Conservation (phyloP, 2,888 invertebrate genomes). For the Xestobium rufovillosum region DNA sequence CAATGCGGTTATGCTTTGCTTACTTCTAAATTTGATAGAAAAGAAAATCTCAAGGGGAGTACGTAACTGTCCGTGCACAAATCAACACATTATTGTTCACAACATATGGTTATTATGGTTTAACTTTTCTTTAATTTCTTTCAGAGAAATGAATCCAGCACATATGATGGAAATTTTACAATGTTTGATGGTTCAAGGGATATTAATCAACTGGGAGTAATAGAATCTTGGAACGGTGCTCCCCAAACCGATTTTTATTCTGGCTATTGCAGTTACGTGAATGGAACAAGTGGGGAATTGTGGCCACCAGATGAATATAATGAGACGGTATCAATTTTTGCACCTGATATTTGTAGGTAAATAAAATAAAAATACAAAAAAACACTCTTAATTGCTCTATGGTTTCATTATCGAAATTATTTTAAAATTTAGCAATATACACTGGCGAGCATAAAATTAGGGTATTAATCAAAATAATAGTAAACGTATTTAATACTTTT, state of each 20-base stretch:
- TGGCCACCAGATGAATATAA: conserved; percentile 63
- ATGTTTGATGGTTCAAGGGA: conserved; percentile 66
- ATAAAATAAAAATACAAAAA: conserved; percentile 7
- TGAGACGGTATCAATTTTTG: conserved; percentile 57
- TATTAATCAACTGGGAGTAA: conserved; percentile 57
- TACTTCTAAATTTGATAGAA: too few species aligned
- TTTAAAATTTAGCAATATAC: too few species aligned
- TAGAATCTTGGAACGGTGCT: conserved; percentile 64
- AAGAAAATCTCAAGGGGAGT: too few species aligned
- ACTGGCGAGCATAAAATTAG: not conserved
- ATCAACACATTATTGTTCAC: too few species aligned
- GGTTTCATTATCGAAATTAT: too few species aligned
- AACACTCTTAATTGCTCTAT: too few species aligned
- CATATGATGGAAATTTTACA: conserved; percentile 69
- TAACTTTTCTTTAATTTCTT: too few species aligned
- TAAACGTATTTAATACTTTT: too few species aligned
- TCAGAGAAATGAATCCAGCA: conserved; percentile 65
- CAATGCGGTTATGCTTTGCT: too few species aligned
- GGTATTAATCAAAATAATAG: conserved; percentile 8
- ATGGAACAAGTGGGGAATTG: conserved; percentile 72
- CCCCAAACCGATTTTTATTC: conserved; percentile 46
- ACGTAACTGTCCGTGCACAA: too few species aligned
- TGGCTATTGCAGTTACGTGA: conserved; percentile 57
- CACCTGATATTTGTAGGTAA: conserved; percentile 72
- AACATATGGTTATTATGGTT: too few species aligned